These are phyloP conservation scores for Eristalinus sepulchralis DNA, from an alignment of 2,888 invertebrate genomes.

Conservation along the genomic window DNA sequence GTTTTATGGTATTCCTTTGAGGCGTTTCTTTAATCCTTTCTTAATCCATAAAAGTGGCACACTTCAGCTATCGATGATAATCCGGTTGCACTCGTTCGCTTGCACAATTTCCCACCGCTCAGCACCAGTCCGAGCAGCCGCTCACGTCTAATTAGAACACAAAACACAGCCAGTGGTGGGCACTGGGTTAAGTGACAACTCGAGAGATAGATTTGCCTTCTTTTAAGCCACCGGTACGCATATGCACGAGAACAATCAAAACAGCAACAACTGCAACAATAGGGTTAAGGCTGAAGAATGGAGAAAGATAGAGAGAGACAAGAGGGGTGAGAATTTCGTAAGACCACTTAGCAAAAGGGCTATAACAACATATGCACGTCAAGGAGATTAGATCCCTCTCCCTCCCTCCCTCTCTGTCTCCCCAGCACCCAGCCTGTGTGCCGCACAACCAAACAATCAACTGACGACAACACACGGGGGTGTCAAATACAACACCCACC, in stretches of 20 bases:
- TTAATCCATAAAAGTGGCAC: constrained; percentile 47
- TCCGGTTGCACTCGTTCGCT: not conserved
- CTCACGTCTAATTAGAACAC: not conserved
- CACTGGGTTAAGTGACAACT: constrained; percentile 51
- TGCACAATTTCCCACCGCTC: not conserved
- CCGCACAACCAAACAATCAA: not conserved
- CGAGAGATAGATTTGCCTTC: constrained; percentile 5
- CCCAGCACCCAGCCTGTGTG: not conserved
- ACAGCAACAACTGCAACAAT: constrained; percentile 50
- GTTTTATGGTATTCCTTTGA: constrained; percentile 61
- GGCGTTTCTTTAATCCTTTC: constrained; percentile 24
- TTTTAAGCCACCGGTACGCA: constrained; percentile 24
- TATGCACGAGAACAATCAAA: constrained; percentile 18
- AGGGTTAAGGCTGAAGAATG: constrained; percentile 7
- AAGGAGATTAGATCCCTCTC: constrained; percentile 33
- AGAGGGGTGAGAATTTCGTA: not conserved
- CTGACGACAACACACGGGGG: constrained; percentile 10
- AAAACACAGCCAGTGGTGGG: not conserved
- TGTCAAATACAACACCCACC: constrained; percentile 46
- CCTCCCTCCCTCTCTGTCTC: not conserved
- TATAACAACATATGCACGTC: constrained; percentile 43
- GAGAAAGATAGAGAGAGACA: not conserved
- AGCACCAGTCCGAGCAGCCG: not conserved
- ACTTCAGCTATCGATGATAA: constrained; percentile 12
- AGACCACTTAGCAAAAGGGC: constrained; percentile 43